phyloP scores from a whole-genome alignment of 2,113 vertebrate genomes.

The Fulmarus glacialis region DNA sequence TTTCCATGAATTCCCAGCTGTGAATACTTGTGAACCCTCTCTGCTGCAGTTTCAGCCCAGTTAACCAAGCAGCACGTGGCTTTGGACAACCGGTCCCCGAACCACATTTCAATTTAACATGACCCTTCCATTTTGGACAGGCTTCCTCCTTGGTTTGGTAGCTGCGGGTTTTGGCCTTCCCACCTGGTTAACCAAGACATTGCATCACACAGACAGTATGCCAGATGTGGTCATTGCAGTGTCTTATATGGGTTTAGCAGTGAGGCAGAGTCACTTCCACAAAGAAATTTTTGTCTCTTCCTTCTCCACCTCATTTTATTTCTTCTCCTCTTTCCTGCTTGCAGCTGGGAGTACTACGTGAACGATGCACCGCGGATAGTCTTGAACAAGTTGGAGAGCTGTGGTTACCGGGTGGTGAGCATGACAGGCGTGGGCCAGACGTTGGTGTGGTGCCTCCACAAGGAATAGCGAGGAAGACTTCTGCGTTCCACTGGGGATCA shows the following conservation, averaged over 20 bases:
- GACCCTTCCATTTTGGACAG: neutral
- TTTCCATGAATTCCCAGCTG: neutral
- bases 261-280: neutral
- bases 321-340: neutral
- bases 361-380: conserved; percentile 89
- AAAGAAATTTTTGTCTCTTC: neutral
- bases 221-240: rapidly evolving
- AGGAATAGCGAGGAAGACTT: conserved; percentile 61
- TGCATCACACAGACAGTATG: rapidly evolving
- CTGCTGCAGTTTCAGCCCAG: neutral
- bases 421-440: conserved; percentile 98
- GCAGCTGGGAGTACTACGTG: conserved; percentile 92
- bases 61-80: rapidly evolving
- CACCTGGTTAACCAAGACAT: neutral
- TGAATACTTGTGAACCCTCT: rapidly evolving
- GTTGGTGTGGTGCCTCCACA: conserved; percentile 97
- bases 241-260: rapidly evolving
- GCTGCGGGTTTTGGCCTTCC: neutral
- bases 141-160: neutral
- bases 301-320: neutral
- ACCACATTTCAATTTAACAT: neutral
- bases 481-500: neutral
- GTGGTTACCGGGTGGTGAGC: conserved; percentile 86
- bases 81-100: neutral
- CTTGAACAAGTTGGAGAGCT: conserved; percentile 91